Evolutionary conservation across 2,888 invertebrate species (phyloP).

Genomic region (Epirrita christyi): DNA sequence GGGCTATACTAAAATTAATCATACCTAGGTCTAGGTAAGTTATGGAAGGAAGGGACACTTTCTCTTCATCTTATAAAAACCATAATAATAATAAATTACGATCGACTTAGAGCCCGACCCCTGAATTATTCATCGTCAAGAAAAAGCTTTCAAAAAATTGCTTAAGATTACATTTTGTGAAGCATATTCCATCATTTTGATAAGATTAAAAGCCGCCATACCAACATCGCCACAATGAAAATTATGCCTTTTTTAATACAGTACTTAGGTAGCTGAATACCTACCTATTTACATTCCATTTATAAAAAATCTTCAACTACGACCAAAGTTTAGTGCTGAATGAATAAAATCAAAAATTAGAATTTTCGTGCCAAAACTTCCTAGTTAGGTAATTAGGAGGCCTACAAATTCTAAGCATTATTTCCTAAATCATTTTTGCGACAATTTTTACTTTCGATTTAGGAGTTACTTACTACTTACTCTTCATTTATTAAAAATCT

Average conservation of each 20-base stretch:
- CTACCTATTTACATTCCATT: neutral
- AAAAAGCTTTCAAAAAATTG: slow-evolving; percentile 39
- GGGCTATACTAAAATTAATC: too few species aligned
- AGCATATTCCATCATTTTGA: slow-evolving; percentile 31
- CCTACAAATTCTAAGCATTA: slow-evolving; percentile 18
- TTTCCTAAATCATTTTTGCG: slow-evolving; percentile 29
- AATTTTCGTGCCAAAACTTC: slow-evolving; percentile 11
- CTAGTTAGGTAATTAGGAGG: slow-evolving; percentile 18
- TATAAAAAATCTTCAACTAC: neutral
- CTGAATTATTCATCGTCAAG: slow-evolving; percentile 46
- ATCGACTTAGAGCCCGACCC: slow-evolving; percentile 13
- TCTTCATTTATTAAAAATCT: neutral
- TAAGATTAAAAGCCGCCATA: neutral
- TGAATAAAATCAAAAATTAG: slow-evolving; percentile 12
- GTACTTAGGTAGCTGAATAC: too few species aligned
- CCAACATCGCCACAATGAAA: neutral
- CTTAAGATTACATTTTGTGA: slow-evolving; percentile 41
- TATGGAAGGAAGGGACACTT: neutral
- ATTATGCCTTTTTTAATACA: neutral
- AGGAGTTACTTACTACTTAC: slow-evolving; percentile 8
- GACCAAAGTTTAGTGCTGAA: neutral
- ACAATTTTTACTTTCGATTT: slow-evolving; percentile 36
- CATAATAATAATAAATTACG: slow-evolving; percentile 29
- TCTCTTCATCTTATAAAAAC: slow-evolving; percentile 3
- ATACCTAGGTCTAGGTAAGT: neutral